Evolutionary conservation across 1,140 invertebrate species (phyloP).

Genomic region (Trichomalopsis sarcophagae): DNA sequence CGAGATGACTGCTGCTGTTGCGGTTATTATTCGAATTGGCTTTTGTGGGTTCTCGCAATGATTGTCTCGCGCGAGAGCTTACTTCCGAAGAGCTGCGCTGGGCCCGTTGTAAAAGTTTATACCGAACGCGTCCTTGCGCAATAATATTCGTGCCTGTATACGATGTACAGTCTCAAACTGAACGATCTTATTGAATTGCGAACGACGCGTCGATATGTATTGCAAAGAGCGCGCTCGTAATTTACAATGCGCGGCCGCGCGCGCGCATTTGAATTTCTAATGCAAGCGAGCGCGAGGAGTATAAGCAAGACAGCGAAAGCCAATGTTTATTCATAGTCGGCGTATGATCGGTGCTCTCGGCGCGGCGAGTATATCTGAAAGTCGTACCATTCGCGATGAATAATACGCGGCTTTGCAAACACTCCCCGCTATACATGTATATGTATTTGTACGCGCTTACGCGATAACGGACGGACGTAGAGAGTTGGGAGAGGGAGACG

Average conservation of each 20-base stretch:
- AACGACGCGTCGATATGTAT: conserved; percentile 21
- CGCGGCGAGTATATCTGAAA: conserved; percentile 31
- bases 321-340: conserved; percentile 46
- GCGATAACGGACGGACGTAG: neutral
- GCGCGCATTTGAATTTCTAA: conserved; percentile 42
- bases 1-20: neutral
- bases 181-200: no score
- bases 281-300: neutral
- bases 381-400: conserved; percentile 41
- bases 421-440: neutral
- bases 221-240: conserved; percentile 9
- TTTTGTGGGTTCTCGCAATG: conserved; percentile 37
- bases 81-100: neutral
- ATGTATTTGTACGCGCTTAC: conserved; percentile 11
- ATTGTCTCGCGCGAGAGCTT: neutral
- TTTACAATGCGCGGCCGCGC: neutral
- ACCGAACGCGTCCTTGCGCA: no score
- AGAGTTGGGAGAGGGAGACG: conserved; percentile 22
- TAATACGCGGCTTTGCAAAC: conserved; percentile 21
- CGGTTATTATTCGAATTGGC: conserved; percentile 35
- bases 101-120: no score
- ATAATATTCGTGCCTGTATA: no score
- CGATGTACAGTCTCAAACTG: no score
- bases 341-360: conserved; percentile 16
- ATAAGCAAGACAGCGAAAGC: conserved; percentile 27